phyloP scores from a whole-genome alignment of 2,888 invertebrate species.

The Archips xylosteana region DNA sequence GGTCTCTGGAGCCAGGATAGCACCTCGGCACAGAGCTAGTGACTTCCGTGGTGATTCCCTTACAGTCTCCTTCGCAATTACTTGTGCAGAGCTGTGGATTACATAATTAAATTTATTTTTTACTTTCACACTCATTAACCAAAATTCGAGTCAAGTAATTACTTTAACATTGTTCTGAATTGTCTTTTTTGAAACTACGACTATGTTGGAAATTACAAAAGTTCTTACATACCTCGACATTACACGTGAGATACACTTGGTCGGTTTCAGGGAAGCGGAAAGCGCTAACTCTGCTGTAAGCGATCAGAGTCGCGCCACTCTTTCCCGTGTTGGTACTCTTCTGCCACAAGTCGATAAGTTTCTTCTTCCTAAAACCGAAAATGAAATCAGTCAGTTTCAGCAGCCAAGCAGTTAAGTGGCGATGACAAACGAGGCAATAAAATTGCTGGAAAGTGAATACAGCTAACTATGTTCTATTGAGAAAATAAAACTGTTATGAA shows the following conservation, averaged over 20 bases:
- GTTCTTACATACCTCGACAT: slow-evolving; percentile 86
- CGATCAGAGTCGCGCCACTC: slow-evolving; percentile 87
- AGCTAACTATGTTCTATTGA: no score
- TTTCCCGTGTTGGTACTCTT: slow-evolving; percentile 85
- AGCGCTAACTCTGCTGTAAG: slow-evolving; percentile 89
- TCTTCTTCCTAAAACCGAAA: slow-evolving; percentile 80
- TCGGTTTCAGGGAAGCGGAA: slow-evolving; percentile 91
- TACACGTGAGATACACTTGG: slow-evolving; percentile 90
- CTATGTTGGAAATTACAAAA: neutral
- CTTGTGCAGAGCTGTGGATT: slow-evolving; percentile 69
- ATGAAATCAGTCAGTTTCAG: neutral
- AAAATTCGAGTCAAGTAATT: no score
- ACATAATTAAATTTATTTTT: neutral
- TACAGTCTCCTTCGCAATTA: slow-evolving; percentile 73
- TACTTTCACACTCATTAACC: no score
- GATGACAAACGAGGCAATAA: neutral
- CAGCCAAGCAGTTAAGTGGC: neutral
- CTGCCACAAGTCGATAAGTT: slow-evolving; percentile 88
- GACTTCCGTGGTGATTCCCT: slow-evolving; percentile 62
- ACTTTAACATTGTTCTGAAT: no score
- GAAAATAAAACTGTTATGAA: no score
- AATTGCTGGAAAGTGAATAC: no score
- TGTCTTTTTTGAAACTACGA: no score
- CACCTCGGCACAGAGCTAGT: slow-evolving; percentile 65
- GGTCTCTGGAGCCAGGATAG: slow-evolving; percentile 67